Base-by-base conservation (phyloP, 1,140 invertebrate species). In the Meloidogyne floridensis region DNA sequence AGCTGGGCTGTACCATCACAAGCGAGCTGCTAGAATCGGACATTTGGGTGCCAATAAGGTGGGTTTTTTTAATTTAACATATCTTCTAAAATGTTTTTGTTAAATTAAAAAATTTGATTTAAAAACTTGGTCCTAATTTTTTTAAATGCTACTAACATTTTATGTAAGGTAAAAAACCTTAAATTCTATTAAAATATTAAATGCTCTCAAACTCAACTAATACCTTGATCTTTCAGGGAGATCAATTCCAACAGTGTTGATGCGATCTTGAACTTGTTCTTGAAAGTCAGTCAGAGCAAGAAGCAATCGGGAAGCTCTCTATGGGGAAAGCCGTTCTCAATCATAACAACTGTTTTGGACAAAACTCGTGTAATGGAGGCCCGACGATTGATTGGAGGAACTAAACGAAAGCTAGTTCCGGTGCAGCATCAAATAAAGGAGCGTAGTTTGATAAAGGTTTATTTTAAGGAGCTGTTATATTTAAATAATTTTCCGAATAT, bases 1-100 rank as follows among this genome's bases (percentile, higher is more conserved):
- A 20, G 8, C 73, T 75, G 7, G 73, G 73, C 4, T 47, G 47
- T 2, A 42, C 20, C 3, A 42, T 75, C 18, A 9, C 73, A 0
- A 53, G 47, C 18, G 20, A 75, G 20, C 32, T 75, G 9, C 7
- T 75, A 5, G 73, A 75, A 18, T 54, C 73, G 5, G 18, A 42
- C 20, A 75, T 75, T 2, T 75, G 73, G 73, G 56, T 75, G 7
- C 73, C 73, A 3, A 75, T 75, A 8, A 47, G 73, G 9, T 54
- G 47, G 47, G 47, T 47, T 47, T 47, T 32, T 47, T 47, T 47
- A 6, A 47, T 6, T 47, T 4, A 47, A 6, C 47, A 6, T 47
- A 6, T 47, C 47, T 47, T 8, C 7, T 47, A 47, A 8, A 47
- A 6, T 47, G 4, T 47, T 47, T 47, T 47, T 47, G 7, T 47